A percentile compares a stretch with the other conserved stretches of the same genome.
Evolutionary conservation across 53 echinoderm and acorn worm species (phyloP).

Genomic region (Temnopleurus reevesii): DNA sequence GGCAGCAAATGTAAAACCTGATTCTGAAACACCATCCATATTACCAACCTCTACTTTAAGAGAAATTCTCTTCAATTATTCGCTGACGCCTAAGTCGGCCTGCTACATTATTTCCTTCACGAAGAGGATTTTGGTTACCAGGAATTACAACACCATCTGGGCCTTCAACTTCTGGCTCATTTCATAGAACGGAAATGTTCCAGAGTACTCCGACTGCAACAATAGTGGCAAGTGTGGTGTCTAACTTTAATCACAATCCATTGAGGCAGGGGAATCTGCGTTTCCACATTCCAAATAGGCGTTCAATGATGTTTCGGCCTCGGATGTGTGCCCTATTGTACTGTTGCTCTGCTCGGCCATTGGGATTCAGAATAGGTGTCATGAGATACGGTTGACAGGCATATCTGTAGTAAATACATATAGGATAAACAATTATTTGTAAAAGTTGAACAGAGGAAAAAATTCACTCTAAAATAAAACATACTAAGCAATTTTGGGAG

Average conservation of each 20-base stretch:
- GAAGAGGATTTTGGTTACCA: not conserved
- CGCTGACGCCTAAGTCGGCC: not conserved
- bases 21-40: too few species aligned
- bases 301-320: not conserved
- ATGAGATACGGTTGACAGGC: constrained; percentile 20
- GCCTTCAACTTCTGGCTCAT: not conserved
- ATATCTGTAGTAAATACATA: not conserved
- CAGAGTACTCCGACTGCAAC: constrained; percentile 22
- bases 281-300: not conserved
- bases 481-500: too few species aligned
- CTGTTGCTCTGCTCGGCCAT: not conserved
- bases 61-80: not conserved
- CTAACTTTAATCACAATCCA: not conserved
- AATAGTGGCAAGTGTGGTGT: not conserved
- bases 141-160: not conserved
- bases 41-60: too few species aligned
- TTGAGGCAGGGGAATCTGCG: not conserved
- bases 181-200: not conserved
- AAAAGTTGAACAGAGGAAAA: too few species aligned
- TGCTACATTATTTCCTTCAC: not conserved
- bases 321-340: constrained; percentile 15
- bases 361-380: constrained; percentile 1
- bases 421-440: too few species aligned
- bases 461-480: too few species aligned
- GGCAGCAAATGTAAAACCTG: too few species aligned